Evolutionary conservation across 2,113 vertebrate genomes (phyloP), one percentile per base, ranked within the genome.

Genomic region (Pimephales promelas): DNA sequence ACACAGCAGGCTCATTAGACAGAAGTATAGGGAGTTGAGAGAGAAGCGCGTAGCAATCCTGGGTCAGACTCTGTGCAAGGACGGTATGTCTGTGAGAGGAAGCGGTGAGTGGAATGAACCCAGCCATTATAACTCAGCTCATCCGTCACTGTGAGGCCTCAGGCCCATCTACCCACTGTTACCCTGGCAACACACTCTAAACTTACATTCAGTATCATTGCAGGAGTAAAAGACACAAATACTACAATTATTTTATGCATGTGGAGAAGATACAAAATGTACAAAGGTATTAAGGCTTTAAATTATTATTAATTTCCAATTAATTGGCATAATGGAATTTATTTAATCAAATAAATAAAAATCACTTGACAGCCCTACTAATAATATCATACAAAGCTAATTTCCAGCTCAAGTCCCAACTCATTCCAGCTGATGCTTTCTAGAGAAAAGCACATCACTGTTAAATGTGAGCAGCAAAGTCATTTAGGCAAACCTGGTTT

Each of bases 101-200:
- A 89, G 89, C 88, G 62, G 62, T 81, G 79, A 81, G 52, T 72
- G 84, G 57, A 82, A 81, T 66, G 89, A 92, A 88, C 88, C 91
- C 88, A 87, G 90, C 91, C 92, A 92, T 92, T 92, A 92, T 89
- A 92, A 91, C 91, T 88, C 90, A 89, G 90, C 92, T 93, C 92
- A 92, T 93, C 91, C 89, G 89, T 93, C 92, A 93, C 89, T 89
- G 90, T 90, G 62, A 81, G 89, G 93, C 93, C 91, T 87, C 89
- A 88, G 91, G 92, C 90, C 92, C 90, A 90, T 92, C 93, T 92
- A 90, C 90, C 78, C 74, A 82, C 90, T 92, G 93, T 94, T 94
- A 90, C 93, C 93, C 92, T 93, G 92, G 91, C 92, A 83, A 93
- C 92, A 66, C 88, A 81, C 92, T 92, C 86, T 91, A 92, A 90